A percentile compares a stretch with the other conserved stretches of the same genome.
Evolutionary conservation across 2,113 vertebrate species (phyloP).

Genomic region (Peucedramus taeniatus): DNA sequence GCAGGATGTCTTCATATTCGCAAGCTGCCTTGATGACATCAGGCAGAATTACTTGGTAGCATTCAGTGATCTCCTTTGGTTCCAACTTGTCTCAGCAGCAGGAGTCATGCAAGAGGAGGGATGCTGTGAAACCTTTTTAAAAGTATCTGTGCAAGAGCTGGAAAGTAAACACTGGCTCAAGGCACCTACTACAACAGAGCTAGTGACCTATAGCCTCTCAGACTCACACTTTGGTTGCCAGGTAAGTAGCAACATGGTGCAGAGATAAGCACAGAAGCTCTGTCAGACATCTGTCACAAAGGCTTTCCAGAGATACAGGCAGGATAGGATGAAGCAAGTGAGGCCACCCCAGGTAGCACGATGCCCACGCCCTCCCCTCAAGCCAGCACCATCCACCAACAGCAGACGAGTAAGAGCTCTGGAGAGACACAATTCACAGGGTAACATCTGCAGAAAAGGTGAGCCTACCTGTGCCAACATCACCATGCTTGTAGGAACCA

Average conservation of each 20-base stretch:
- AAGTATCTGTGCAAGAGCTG: neutral
- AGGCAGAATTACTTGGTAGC: neutral
- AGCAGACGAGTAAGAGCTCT: neutral
- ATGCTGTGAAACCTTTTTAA: neutral
- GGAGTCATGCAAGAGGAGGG: neutral
- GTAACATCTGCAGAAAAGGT: neutral
- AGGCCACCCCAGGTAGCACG: rapidly evolving
- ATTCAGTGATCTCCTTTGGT: neutral
- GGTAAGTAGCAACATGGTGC: slow-evolving; percentile 42
- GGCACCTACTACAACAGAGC: neutral
- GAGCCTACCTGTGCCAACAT: neutral
- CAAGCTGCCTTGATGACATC: neutral
- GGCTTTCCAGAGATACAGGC: neutral
- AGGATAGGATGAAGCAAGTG: neutral
- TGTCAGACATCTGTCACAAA: neutral
- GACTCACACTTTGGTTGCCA: neutral
- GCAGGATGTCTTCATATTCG: neutral
- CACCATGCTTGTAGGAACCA: neutral
- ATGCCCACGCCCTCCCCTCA: neutral
- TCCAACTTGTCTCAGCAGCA: neutral
- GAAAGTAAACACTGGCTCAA: neutral
- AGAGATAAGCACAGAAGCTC: slow-evolving; percentile 15
- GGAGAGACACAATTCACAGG: neutral
- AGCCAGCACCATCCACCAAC: neutral
- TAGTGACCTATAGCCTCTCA: neutral